Evolutionary conservation across 2,113 vertebrate species (phyloP), one percentile per base, ranked within the genome.

Genomic region (Poeciliopsis turrubarensis): DNA sequence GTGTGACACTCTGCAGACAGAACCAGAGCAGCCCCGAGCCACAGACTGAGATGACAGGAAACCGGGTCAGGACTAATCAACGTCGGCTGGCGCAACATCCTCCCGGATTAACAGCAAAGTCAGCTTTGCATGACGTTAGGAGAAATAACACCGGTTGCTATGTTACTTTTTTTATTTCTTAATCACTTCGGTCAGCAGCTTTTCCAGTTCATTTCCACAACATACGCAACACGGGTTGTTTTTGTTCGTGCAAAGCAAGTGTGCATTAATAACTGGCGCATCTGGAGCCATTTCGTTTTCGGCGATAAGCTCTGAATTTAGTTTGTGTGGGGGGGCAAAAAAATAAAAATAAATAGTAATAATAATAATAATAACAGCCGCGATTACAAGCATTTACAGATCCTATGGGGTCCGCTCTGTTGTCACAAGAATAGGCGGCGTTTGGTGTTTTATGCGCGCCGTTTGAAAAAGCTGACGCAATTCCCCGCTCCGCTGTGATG

Each of bases 401-500:
- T 73, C 87, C 80, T 80, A 73, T 41, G 51, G 72, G 63, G 68
- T 30, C 61, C 12, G 54, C 60, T 77, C 68, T 65, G 77, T 70
- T 76, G 78, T 81, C 81, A 75, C 26, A 19, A 84, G 77, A 89
- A 80, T 32, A 78, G 68, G 41, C 81, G 82, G 70, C 69, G 77
- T 84, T 71, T 86, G 80, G 65, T 84, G 62, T 79, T 81, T 82
- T 74, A 86, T 85, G 41, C 70, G 69, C 60, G 78, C 71, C 77
- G 88, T 89, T 85, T 89, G 85, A 89, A 89, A 81, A 78, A 3
- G 60, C 81, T 91, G 87, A 89, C n/a, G 87, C 81, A 91, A 90
- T 75, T 27, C 79, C 67, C 72, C 57, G 34, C 76, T 84, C 77
- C 41, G 60, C 81, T 60, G 75, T 89, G 90, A 91, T 89, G 88